A percentile compares a stretch with the other conserved stretches of the same genome.
These are phyloP conservation scores for Ursus arctos DNA, from an alignment of 2,113 vertebrate species.

Conservation along the genomic window DNA sequence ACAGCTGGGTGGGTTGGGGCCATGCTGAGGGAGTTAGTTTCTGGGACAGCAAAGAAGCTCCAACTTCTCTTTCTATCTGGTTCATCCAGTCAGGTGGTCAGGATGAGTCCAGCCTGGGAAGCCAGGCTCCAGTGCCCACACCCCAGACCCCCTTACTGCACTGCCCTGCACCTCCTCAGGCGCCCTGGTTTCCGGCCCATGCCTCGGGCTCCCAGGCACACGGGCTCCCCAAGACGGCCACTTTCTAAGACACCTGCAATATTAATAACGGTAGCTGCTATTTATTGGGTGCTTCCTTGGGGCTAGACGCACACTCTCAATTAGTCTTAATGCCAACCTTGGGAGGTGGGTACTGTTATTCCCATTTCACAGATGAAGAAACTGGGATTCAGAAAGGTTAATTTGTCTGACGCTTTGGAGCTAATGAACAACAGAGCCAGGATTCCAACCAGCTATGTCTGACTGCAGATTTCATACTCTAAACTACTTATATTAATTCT, in stretches of 20 bases:
- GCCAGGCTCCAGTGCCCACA: not conserved
- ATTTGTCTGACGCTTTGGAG: not conserved
- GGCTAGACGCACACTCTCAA: not conserved
- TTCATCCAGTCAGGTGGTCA: conserved; percentile 7
- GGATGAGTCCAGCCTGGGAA: not conserved
- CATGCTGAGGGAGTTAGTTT: conserved; percentile 44
- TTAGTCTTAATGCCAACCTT: not conserved
- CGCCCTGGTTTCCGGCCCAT: fast-evolving
- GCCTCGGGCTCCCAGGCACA: fast-evolving
- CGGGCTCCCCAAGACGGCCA: fast-evolving
- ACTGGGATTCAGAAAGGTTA: not conserved
- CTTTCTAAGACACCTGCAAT: not conserved
- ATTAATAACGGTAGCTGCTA: not conserved
- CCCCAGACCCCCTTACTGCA: not conserved
- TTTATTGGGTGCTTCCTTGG: not conserved
- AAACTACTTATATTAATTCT: not conserved
- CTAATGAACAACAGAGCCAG: not conserved
- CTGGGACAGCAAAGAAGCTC: conserved; percentile 59
- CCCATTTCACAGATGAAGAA: conserved; percentile 28
- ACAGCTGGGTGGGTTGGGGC: conserved; percentile 63
- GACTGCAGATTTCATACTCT: not conserved
- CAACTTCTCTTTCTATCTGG: not conserved
- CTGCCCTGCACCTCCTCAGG: fast-evolving
- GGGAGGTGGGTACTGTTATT: not conserved
- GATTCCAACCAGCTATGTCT: not conserved